Evolutionary conservation across 2,888 invertebrate species (phyloP).

Genomic region (Synanthedon formicaeformis): DNA sequence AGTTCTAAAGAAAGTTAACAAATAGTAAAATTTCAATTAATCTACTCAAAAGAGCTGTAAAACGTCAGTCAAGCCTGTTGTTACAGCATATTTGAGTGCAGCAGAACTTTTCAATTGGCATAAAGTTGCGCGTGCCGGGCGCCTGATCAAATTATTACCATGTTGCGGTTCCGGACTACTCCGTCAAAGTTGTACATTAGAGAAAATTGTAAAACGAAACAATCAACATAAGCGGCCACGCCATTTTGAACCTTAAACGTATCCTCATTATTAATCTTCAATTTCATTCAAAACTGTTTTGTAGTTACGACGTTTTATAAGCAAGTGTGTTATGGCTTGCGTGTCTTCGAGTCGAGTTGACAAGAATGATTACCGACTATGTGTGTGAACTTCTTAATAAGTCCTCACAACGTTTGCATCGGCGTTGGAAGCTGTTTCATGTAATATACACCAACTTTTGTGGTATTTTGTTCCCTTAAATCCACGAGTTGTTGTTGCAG

Average conservation of each 20-base stretch:
- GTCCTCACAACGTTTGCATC: constrained; percentile 61
- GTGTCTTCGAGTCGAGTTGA: constrained; percentile 40
- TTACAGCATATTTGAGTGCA: constrained; percentile 44
- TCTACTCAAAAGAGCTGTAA: constrained; percentile 11
- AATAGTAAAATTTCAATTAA: constrained; percentile 16
- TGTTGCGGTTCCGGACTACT: constrained; percentile 47
- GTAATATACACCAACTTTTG: constrained; percentile 41
- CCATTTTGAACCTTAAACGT: constrained; percentile 12
- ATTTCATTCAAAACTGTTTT: neutral
- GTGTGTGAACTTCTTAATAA: constrained; percentile 59
- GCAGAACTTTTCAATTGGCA: constrained; percentile 58
- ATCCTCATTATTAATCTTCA: neutral
- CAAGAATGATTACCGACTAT: constrained; percentile 53
- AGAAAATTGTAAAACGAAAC: neutral
- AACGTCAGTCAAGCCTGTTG: constrained; percentile 26
- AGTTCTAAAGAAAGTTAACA: constrained; percentile 8
- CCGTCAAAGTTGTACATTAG: constrained; percentile 26
- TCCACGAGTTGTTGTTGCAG: constrained; percentile 10
- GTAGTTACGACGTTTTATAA: neutral
- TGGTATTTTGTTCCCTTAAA: constrained; percentile 10
- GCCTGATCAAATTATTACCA: constrained; percentile 66
- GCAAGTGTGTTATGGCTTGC: constrained; percentile 8
- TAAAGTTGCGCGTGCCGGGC: constrained; percentile 46
- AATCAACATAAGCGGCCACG: neutral
- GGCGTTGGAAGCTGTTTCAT: constrained; percentile 17